These are phyloP conservation scores for Tenualosa thibaudeaui DNA, from an alignment of 2,797 vertebrate species.

Conservation along the genomic window DNA sequence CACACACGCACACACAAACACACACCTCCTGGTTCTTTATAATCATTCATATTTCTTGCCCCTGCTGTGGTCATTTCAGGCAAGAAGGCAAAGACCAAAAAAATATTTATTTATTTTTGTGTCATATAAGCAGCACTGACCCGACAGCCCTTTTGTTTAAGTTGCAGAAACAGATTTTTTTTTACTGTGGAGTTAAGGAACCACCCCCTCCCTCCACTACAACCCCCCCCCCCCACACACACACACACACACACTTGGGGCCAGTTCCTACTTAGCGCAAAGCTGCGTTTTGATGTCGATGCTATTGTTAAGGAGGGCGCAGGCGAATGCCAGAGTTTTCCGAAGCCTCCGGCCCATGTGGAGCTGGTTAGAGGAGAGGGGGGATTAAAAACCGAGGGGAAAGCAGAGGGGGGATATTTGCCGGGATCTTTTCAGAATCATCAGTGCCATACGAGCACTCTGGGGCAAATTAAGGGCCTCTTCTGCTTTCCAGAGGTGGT, in stretches of 20 bases:
- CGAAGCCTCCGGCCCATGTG: conserved; percentile 73
- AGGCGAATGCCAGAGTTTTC: conserved; percentile 71
- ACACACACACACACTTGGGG: conserved; percentile 1
- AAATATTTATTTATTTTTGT: neutral
- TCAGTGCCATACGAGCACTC: conserved; percentile 65
- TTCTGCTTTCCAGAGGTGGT: conserved; percentile 60
- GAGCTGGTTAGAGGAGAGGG: conserved; percentile 65
- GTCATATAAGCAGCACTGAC: neutral
- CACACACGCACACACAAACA: neutral
- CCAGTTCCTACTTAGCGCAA: conserved; percentile 62
- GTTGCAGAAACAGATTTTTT: neutral
- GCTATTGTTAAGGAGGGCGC: conserved; percentile 70
- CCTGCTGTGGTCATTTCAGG: neutral
- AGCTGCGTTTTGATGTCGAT: conserved; percentile 59
- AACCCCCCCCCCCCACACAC: neutral
- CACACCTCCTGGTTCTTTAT: neutral
- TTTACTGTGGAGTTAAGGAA: neutral
- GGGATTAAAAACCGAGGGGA: conserved; percentile 64
- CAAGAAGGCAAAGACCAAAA: neutral
- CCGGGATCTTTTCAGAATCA: conserved; percentile 66
- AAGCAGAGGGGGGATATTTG: conserved; percentile 63
- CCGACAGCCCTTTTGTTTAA: neutral
- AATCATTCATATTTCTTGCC: neutral
- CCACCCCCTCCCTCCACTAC: conserved; percentile 7
- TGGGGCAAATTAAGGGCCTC: conserved; percentile 64